phyloP scores from a whole-genome alignment of 1,140 invertebrate species.

The Paralvinella palmiformis region DNA sequence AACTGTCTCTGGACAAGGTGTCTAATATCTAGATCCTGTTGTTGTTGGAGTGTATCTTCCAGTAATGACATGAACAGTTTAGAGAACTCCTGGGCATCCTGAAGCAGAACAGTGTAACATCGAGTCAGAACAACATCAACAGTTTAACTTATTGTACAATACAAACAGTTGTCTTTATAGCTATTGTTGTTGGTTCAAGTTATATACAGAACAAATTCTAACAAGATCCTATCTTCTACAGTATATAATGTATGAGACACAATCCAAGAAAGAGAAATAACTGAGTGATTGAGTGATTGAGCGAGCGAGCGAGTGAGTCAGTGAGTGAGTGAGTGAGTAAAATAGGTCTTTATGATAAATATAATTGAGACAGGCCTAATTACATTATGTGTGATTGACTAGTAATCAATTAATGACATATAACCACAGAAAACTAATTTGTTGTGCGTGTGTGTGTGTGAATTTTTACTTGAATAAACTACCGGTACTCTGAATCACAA shows the following conservation, averaged over 20 bases:
- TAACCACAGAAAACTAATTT: no score
- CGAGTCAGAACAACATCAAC: no score
- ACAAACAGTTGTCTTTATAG: neutral
- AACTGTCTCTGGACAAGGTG: constrained; percentile 60
- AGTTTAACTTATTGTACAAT: no score
- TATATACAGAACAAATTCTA: neutral
- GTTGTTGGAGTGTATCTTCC: constrained; percentile 55
- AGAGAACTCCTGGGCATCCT: constrained; percentile 70
- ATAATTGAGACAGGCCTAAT: no score
- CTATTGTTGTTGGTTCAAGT: neutral
- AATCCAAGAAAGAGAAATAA: no score
- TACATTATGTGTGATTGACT: no score
- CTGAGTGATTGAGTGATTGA: no score
- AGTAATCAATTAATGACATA: no score
- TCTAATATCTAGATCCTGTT: constrained; percentile 46
- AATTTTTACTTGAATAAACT: neutral
- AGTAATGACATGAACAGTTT: constrained; percentile 63
- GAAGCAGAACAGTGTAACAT: constrained; percentile 34
- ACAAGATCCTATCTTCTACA: neutral
- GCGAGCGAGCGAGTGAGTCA: no score
- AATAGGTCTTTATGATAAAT: no score
- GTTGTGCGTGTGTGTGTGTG: neutral
- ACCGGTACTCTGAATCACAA: neutral
- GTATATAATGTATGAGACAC: no score
- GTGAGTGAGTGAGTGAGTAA: no score